Conservation (phyloP, 2,113 vertebrate genomes). For the Sakesphorus luctuosus region DNA sequence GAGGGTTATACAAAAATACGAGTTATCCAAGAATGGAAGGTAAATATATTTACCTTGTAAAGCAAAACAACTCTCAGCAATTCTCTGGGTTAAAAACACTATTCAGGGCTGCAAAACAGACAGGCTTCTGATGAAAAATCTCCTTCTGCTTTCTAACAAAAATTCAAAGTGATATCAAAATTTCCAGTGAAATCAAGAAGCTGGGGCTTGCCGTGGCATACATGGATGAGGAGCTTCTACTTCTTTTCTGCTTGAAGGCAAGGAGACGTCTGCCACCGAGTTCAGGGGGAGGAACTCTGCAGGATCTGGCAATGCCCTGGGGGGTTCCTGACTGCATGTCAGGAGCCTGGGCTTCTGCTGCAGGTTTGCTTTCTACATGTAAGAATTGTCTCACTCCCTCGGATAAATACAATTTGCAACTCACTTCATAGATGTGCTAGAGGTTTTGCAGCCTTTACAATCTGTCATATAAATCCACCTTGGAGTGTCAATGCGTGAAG, state of each 20-base stretch:
- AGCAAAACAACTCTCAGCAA: background rate
- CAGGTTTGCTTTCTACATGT: background rate
- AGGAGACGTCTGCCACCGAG: background rate
- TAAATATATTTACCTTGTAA: background rate
- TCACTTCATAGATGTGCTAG: background rate
- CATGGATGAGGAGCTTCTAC: background rate
- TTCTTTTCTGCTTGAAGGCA: background rate
- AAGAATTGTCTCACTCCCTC: background rate
- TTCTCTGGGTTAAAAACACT: background rate
- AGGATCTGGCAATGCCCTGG: background rate
- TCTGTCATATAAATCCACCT: conserved; percentile 32
- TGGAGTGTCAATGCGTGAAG: conserved; percentile 27
- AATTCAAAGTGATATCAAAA: background rate
- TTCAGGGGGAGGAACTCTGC: background rate
- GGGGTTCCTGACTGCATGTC: background rate
- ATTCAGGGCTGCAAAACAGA: background rate
- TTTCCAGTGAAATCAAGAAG: background rate
- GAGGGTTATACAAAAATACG: background rate
- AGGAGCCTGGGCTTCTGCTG: background rate
- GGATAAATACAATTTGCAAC: conserved; percentile 15
- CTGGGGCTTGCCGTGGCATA: background rate
- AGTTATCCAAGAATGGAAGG: background rate
- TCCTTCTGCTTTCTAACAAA: background rate
- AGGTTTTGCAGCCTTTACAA: conserved; percentile 17
- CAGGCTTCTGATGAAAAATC: background rate